These are phyloP conservation scores for Haliclystus octoradiatus DNA, from an alignment of 30 jellyfish, hydroid and myxozoan genomes.

Conservation along the genomic window DNA sequence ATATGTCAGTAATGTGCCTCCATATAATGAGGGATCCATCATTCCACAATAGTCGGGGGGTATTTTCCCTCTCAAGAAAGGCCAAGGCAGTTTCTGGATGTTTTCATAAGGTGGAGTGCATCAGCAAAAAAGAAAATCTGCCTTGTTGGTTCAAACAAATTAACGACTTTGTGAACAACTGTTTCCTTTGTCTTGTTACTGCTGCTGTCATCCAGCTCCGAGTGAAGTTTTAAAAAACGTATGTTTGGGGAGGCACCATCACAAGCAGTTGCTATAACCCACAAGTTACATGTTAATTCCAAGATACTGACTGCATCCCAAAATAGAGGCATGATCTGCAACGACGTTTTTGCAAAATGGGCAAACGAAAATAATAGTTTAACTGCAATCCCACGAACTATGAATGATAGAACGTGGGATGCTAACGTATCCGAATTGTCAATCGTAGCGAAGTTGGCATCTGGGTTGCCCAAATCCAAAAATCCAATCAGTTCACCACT, in stretches of 20 bases:
- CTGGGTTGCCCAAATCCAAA: constrained; percentile 17
- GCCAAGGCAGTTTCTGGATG: constrained; percentile 18
- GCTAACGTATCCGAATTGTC: constrained; percentile 24
- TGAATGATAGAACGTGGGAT: constrained; percentile 21
- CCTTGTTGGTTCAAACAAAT: not conserved
- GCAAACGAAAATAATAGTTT: constrained; percentile 40
- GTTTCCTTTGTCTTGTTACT: not conserved
- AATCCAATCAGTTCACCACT: constrained; percentile 8
- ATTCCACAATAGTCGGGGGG: not conserved
- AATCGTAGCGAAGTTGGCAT: constrained; percentile 16
- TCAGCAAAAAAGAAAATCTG: constrained; percentile 27
- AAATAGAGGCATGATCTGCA: constrained; percentile 33
- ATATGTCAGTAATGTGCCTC: not conserved
- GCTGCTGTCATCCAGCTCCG: not conserved
- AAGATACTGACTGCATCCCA: constrained; percentile 40
- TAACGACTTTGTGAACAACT: not conserved
- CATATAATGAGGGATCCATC: not conserved
- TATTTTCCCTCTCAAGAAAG: not conserved
- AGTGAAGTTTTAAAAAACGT: not conserved
- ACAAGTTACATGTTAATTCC: constrained; percentile 18
- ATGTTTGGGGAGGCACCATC: constrained; percentile 42
- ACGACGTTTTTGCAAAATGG: constrained; percentile 28
- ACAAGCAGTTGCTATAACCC: constrained; percentile 22
- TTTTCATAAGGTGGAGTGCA: constrained; percentile 32
- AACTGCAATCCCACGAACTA: constrained; percentile 18